Percentiles rank a stretch among this genome's conserved stretches.
Evolutionary conservation across 2,888 invertebrate species (phyloP).

Genomic region (Mimas tiliae): DNA sequence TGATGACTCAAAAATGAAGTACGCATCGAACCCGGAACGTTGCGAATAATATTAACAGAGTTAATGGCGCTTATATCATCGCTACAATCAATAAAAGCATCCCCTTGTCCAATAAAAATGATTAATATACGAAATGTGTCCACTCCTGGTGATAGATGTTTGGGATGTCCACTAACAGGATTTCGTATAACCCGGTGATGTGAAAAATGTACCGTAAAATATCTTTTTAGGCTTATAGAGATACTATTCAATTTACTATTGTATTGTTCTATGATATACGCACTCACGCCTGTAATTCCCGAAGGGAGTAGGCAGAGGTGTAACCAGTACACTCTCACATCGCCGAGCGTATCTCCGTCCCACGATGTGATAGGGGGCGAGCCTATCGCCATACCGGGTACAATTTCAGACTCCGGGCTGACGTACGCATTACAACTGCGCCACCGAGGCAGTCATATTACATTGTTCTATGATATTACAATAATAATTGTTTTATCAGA

Average conservation of each 20-base stretch:
- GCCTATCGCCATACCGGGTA: no score
- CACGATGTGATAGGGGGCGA: no score
- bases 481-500: no score
- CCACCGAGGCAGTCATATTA: no score
- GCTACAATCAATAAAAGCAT: slow-evolving; percentile 66
- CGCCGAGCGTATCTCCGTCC: no score
- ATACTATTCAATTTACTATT: slow-evolving; percentile 12
- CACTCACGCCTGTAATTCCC: no score
- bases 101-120: slow-evolving; percentile 72
- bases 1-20: slow-evolving; percentile 30
- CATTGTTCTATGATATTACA: no score
- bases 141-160: slow-evolving; percentile 63
- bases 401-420: no score
- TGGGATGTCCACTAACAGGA: slow-evolving; percentile 23
- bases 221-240: slow-evolving; percentile 1
- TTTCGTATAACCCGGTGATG: neutral
- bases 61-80: slow-evolving; percentile 72
- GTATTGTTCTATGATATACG: neutral
- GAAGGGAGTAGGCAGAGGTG: no score
- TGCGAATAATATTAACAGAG: slow-evolving; percentile 47
- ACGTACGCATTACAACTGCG: no score
- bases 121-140: slow-evolving; percentile 64
- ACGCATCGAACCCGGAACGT: slow-evolving; percentile 40
- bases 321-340: no score
- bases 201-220: slow-evolving; percentile 12